Evolutionary conservation across 1,140 invertebrate genomes (phyloP).

Genomic region (Parasteatoda tepidariorum): DNA sequence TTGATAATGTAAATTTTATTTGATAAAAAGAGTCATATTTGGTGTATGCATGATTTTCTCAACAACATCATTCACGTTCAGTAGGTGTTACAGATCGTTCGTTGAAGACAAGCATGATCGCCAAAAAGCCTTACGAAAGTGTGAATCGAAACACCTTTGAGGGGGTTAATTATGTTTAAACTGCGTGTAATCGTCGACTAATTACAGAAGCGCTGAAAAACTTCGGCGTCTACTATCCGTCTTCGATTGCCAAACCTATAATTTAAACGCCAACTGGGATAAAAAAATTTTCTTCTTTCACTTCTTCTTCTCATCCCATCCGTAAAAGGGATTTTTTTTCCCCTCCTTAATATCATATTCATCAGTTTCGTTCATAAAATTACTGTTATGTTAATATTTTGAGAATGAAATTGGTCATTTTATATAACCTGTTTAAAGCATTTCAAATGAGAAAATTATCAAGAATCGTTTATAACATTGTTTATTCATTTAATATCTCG

Average conservation of each 20-base stretch:
- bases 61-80: too few species aligned
- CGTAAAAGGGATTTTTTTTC: constrained; percentile 17
- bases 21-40: too few species aligned
- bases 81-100: constrained; percentile 52
- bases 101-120: constrained; percentile 40
- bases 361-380: too few species aligned
- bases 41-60: too few species aligned
- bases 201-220: constrained; percentile 60
- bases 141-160: constrained; percentile 56
- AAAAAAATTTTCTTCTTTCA: too few species aligned
- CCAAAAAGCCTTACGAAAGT: constrained; percentile 28
- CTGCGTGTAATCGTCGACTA: constrained; percentile 60
- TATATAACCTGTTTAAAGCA: too few species aligned
- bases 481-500: too few species aligned
- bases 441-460: too few species aligned
- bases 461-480: too few species aligned
- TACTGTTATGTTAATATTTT: too few species aligned
- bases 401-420: too few species aligned
- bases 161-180: constrained; percentile 60
- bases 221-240: constrained; percentile 51
- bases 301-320: neutral
- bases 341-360: neutral
- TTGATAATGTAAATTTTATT: too few species aligned
- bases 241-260: constrained; percentile 40
- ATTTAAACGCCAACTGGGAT: constrained; percentile 50